These are phyloP conservation scores for Coreius guichenoti DNA, from an alignment of 2,797 vertebrate species.

Conservation along the genomic window DNA sequence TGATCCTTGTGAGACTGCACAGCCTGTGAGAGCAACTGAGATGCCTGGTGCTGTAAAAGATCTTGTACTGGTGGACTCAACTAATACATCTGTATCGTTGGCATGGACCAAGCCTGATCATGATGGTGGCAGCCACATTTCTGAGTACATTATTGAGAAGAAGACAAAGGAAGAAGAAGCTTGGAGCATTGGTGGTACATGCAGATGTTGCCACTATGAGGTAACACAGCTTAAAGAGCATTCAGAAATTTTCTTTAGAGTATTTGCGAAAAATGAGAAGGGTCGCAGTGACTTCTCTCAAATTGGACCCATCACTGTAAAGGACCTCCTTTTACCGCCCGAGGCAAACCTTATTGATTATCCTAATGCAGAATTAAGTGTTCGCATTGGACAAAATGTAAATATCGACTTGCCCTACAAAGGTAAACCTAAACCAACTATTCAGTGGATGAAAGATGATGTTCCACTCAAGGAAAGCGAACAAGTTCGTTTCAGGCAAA, in stretches of 20 bases:
- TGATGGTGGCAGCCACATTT: slow-evolving; percentile 93
- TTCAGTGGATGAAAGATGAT: slow-evolving; percentile 94
- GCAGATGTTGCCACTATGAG: slow-evolving; percentile 88
- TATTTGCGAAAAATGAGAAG: slow-evolving; percentile 97
- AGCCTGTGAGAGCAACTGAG: slow-evolving; percentile 92
- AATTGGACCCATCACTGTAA: slow-evolving; percentile 89
- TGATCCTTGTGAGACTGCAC: slow-evolving; percentile 89
- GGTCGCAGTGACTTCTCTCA: slow-evolving; percentile 89
- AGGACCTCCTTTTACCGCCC: slow-evolving; percentile 89
- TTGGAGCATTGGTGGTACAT: slow-evolving; percentile 87
- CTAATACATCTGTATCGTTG: slow-evolving; percentile 89
- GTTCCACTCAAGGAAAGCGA: slow-evolving; percentile 93
- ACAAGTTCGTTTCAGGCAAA: slow-evolving; percentile 90
- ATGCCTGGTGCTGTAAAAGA: slow-evolving; percentile 90
- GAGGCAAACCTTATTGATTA: slow-evolving; percentile 91
- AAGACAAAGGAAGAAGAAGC: slow-evolving; percentile 82
- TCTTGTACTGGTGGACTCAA: slow-evolving; percentile 89
- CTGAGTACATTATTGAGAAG: slow-evolving; percentile 92
- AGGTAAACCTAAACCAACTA: slow-evolving; percentile 91
- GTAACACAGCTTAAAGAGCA: slow-evolving; percentile 88
- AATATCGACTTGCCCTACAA: slow-evolving; percentile 93
- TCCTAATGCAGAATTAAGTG: slow-evolving; percentile 87
- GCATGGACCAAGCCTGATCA: slow-evolving; percentile 94
- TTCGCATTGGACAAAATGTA: slow-evolving; percentile 93
- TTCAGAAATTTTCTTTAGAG: slow-evolving; percentile 88